phyloP scores from a whole-genome alignment of 2,797 vertebrate species.

The Sciaenops ocellatus region DNA sequence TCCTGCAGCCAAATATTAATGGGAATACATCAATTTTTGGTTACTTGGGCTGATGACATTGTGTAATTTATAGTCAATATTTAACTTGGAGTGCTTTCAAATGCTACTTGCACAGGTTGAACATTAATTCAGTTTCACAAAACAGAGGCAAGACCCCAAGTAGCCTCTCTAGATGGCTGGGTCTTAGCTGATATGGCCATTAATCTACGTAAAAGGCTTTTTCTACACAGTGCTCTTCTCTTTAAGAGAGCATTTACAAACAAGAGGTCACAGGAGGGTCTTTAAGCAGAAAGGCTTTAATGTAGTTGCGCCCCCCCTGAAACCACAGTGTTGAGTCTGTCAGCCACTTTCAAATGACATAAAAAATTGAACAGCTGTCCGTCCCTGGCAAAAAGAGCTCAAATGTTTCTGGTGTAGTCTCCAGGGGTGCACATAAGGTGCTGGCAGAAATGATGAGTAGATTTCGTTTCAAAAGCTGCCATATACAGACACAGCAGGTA shows the following conservation, averaged over 20 bases:
- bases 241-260: conserved; percentile 86
- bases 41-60: conserved; percentile 9
- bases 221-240: conserved; percentile 81
- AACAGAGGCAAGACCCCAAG: conserved; percentile 61
- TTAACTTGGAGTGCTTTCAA: conserved; percentile 37
- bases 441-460: conserved; percentile 64
- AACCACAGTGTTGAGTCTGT: conserved; percentile 87
- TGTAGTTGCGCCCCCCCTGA: conserved; percentile 73
- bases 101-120: conserved; percentile 19
- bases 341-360: conserved; percentile 87
- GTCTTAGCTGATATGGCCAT: conserved; percentile 77
- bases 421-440: conserved; percentile 57
- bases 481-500: conserved; percentile 60
- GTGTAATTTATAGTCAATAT: conserved; percentile 44
- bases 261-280: conserved; percentile 87
- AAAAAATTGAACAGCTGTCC: conserved; percentile 81
- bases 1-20: conserved; percentile 28
- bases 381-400: conserved; percentile 67
- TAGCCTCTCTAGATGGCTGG: conserved; percentile 56
- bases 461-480: conserved; percentile 62
- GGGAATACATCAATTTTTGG: conserved; percentile 11
- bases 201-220: conserved; percentile 85
- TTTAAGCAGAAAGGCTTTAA: conserved; percentile 88
- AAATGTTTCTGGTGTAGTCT: conserved; percentile 73
- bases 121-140: conserved; percentile 44